Evolutionary conservation across 2,113 vertebrate genomes (phyloP).

Genomic region (Pachycephala philippinensis): DNA sequence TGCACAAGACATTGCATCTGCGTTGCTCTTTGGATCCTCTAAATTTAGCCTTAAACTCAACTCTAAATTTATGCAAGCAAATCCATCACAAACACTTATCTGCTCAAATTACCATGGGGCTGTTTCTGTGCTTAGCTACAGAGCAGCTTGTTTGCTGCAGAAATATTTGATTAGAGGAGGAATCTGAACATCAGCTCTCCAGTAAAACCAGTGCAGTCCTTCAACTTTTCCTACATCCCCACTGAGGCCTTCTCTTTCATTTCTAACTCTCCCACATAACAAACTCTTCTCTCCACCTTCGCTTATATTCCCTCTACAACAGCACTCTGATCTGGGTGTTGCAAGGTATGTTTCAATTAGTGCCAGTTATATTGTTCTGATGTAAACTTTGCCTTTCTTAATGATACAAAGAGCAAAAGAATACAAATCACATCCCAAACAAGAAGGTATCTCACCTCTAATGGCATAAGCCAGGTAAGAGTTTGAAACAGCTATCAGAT

Average conservation of each 20-base stretch:
- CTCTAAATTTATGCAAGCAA: not conserved
- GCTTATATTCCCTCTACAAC: not conserved
- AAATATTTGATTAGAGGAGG: not conserved
- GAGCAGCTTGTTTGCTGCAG: not conserved
- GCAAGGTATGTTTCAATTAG: not conserved
- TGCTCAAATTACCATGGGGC: not conserved
- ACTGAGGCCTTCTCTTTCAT: not conserved
- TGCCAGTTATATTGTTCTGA: not conserved
- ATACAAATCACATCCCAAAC: not conserved
- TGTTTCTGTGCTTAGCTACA: not conserved
- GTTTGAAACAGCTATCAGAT: slow-evolving; percentile 96
- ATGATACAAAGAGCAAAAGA: not conserved
- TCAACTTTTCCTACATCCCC: not conserved
- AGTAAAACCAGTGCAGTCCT: not conserved
- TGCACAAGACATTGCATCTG: not conserved
- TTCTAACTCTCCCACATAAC: not conserved
- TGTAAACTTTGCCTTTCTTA: not conserved
- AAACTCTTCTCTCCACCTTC: not conserved
- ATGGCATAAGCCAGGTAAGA: slow-evolving; percentile 95
- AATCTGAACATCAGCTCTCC: not conserved
- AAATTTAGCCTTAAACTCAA: slow-evolving; percentile 5
- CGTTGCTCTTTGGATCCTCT: not conserved
- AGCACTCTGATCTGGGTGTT: not conserved
- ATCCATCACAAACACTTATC: not conserved
- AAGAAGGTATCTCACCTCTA: slow-evolving; percentile 78